Base-by-base conservation (phyloP, 2,113 vertebrate genomes). In the Lophius piscatorius region DNA sequence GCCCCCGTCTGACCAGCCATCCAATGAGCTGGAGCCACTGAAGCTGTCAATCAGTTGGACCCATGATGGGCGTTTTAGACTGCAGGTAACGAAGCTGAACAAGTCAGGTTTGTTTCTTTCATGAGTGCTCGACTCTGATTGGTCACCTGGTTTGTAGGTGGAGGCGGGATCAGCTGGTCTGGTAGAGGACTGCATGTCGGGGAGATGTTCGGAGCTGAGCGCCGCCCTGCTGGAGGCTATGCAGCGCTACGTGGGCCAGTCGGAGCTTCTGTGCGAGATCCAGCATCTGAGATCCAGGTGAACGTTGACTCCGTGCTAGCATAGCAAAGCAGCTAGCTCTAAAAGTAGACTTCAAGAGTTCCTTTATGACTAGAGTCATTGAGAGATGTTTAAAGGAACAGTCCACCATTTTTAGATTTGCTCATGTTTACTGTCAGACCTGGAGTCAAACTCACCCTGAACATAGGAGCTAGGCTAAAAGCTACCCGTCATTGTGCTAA, bases 181-280 rank as follows among this genome's bases (percentile, higher is more conserved):
- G 44, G 24, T 26, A 18, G 86, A 89, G 31, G 74, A 80, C 69
- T 36, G 46, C 0, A 0, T 84, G 9, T 39, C 39, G 0, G 84
- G 90, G 0, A 18, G 39, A 0, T 16, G 66, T 11, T 46, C 58
- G 6, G 62, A 87, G 54, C 68, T 91, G 41, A 84, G 80, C 11
- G 49, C 83, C 1, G 61, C 76, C 55, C 61, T 91, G 63, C 68
- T 85, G 65, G 84, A 87, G 38, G 41, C 89, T 24, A 65, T 87
- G 66, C 78, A 88, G 69, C 22, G 71, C 9, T 91, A 88, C 36
- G 4, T 63, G 22, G 84, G 83, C 31, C 88, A 91, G 75, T 78
- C 76, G 0, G 79, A 84, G 49, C 84, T 92, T 72, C 84, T 92
- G 75, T 33, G 65, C 2, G 90, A 92, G 82, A 87, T 91, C 58